These are phyloP conservation scores for Triplophysa tibetana DNA, from an alignment of 2,113 vertebrate genomes.

Conservation along the genomic window DNA sequence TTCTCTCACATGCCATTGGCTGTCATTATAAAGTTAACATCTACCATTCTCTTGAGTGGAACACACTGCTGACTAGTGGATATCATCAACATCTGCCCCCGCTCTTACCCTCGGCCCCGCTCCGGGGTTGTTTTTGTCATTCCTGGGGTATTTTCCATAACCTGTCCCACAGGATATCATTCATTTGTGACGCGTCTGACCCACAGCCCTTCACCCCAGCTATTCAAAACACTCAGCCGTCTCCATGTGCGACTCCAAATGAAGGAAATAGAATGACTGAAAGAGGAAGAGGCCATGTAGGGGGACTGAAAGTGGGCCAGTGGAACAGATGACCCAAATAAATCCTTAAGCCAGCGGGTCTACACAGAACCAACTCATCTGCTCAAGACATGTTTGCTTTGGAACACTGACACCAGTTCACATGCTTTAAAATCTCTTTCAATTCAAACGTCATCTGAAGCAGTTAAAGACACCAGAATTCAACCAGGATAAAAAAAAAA, in stretches of 20 bases:
- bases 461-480: too few relatives aligned
- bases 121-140: constrained; percentile 44
- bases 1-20: background rate
- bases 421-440: constrained; percentile 2
- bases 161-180: constrained; percentile 40
- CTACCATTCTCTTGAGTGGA: background rate
- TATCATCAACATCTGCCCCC: background rate
- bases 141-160: constrained; percentile 56
- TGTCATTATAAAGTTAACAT: background rate
- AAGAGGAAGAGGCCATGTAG: constrained; percentile 62
- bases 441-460: background rate
- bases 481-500: too few relatives aligned
- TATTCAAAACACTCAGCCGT: constrained; percentile 56
- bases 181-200: constrained; percentile 54
- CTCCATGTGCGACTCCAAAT: constrained; percentile 52
- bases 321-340: constrained; percentile 43
- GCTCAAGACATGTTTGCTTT: constrained; percentile 47
- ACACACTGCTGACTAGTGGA: background rate
- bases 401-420: constrained; percentile 41
- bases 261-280: constrained; percentile 63
- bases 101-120: background rate
- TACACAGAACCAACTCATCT: constrained; percentile 37
- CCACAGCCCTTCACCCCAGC: constrained; percentile 52
- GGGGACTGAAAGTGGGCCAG: constrained; percentile 44
- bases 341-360: constrained; percentile 30